These are phyloP conservation scores for Gisinianus flammeolus DNA, from an alignment of 2,888 invertebrate genomes.

Conservation along the genomic window DNA sequence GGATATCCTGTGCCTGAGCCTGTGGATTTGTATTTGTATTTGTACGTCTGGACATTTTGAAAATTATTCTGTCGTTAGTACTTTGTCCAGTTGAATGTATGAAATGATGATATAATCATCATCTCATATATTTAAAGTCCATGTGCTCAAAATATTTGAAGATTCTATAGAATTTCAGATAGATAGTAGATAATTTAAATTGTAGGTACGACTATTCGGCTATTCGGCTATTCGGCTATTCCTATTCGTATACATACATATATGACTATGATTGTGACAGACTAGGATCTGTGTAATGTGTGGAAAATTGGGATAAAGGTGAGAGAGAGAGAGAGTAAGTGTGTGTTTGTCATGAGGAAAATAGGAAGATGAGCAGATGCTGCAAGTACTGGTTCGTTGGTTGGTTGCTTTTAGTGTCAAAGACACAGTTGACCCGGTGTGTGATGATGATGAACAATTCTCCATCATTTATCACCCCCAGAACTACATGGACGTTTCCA, in stretches of 20 bases:
- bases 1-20: too few relatives aligned
- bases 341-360: too few relatives aligned
- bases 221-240: too few relatives aligned
- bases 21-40: too few relatives aligned
- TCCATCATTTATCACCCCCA: constrained; percentile 49
- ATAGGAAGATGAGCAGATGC: constrained; percentile 38
- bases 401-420: constrained; percentile 33
- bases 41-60: background rate
- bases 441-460: constrained; percentile 47
- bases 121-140: too few relatives aligned
- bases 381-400: background rate
- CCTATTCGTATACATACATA: too few relatives aligned
- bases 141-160: too few relatives aligned
- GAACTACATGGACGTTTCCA: constrained; percentile 10
- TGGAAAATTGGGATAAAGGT: background rate
- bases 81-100: background rate
- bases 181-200: too few relatives aligned
- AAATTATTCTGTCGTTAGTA: constrained; percentile 6
- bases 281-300: background rate
- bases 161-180: too few relatives aligned
- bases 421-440: constrained; percentile 39
- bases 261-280: too few relatives aligned
- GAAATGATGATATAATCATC: too few relatives aligned
- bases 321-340: background rate
- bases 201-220: too few relatives aligned